These are phyloP conservation scores for Macaria liturata DNA, from an alignment of 2,888 invertebrate genomes.

Conservation along the genomic window DNA sequence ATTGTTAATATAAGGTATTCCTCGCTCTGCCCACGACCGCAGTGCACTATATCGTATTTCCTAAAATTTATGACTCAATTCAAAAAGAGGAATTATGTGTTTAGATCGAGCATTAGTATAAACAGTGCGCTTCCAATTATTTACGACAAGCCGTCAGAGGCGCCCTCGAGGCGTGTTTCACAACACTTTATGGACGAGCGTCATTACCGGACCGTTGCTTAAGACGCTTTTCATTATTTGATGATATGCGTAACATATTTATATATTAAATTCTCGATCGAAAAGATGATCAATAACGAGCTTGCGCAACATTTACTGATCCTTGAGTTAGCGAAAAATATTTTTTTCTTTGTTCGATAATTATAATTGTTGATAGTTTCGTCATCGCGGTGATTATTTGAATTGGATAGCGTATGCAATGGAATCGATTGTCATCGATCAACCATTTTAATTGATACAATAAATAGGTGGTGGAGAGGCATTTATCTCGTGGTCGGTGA, in stretches of 20 bases:
- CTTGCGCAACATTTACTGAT: conserved; percentile 13
- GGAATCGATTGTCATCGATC: conserved; percentile 30
- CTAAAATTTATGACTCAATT: conserved; percentile 69
- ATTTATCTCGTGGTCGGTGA: conserved; percentile 43
- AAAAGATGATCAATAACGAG: conserved; percentile 12
- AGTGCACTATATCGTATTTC: conserved; percentile 30
- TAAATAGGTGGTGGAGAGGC: conserved; percentile 43
- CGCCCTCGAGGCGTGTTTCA: conserved; percentile 57
- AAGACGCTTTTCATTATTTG: conserved; percentile 58
- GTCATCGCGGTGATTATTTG: conserved; percentile 8
- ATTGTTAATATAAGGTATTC: conserved; percentile 29
- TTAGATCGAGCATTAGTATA: conserved; percentile 67
- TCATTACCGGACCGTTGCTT: conserved; percentile 54
- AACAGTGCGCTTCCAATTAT: conserved; percentile 73
- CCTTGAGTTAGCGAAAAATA: conserved; percentile 12
- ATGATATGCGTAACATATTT: conserved; percentile 41
- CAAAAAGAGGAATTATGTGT: conserved; percentile 63
- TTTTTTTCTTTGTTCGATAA: conserved; percentile 11
- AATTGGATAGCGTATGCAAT: conserved; percentile 10
- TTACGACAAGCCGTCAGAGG: conserved; percentile 56
- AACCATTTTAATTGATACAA: conserved; percentile 49
- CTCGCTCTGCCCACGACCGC: conserved; percentile 49
- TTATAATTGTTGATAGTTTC: conserved; percentile 8
- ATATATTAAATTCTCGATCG: conserved; percentile 23
- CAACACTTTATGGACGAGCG: conserved; percentile 56